Conservation (phyloP, 2,113 vertebrate genomes). For the Lontra canadensis region DNA sequence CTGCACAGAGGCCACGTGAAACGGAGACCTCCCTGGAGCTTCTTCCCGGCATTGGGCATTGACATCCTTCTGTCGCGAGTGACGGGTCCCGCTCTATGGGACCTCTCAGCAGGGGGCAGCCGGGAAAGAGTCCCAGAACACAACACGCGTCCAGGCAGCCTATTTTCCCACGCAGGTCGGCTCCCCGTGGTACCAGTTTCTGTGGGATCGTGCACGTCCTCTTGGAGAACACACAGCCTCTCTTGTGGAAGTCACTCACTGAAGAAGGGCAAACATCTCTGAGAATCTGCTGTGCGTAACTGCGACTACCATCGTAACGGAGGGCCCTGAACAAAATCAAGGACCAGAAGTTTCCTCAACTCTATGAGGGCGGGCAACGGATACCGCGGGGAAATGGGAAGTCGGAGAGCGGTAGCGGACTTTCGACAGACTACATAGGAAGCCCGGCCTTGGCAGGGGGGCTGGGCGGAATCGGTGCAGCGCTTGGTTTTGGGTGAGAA, state of each 20-base stretch:
- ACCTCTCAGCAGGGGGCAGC: background rate
- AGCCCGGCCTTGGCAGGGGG: too few relatives aligned
- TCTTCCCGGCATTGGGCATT: background rate
- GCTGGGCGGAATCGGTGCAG: fast-evolving
- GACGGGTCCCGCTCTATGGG: fast-evolving
- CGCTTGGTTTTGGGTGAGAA: background rate
- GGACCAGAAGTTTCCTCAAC: background rate
- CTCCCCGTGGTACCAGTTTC: background rate
- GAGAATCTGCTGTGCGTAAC: background rate
- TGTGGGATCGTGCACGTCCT: background rate
- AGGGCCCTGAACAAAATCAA: background rate
- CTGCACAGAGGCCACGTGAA: too few relatives aligned
- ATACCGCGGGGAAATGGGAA: background rate
- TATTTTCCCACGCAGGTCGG: background rate
- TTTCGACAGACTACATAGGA: background rate
- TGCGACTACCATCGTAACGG: background rate
- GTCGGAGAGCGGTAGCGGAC: background rate
- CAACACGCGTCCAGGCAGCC: background rate
- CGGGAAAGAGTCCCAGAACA: background rate
- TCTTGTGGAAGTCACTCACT: background rate
- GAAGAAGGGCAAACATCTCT: background rate
- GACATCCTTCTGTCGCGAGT: fast-evolving
- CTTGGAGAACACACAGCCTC: background rate
- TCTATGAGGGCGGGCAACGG: background rate
- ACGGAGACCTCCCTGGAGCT: fast-evolving